A percentile compares a stretch with the other conserved stretches of the same genome.
These are phyloP conservation scores for Atrichornis clamosus DNA, from an alignment of 2,113 vertebrate genomes.

Conservation along the genomic window DNA sequence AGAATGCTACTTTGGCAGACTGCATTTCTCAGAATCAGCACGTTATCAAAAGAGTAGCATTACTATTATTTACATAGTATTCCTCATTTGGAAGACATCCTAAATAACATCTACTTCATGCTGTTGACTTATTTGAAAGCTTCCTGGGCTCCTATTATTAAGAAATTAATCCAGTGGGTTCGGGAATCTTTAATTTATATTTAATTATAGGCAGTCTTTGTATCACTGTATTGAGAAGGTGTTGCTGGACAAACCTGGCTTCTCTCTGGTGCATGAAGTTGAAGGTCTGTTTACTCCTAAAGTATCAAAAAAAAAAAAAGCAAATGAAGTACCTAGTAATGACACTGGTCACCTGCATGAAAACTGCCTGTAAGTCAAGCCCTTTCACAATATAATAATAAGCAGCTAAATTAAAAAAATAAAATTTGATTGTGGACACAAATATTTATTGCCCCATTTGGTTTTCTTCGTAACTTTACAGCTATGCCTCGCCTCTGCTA, in stretches of 20 bases:
- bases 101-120: not conserved
- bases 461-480: not conserved
- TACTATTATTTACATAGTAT: not conserved
- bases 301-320: not conserved
- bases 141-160: not conserved
- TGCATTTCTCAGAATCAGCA: constrained; percentile 22
- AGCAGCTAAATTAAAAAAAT: not conserved
- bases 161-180: not conserved
- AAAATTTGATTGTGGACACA: not conserved
- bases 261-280: not conserved
- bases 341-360: not conserved
- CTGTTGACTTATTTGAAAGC: not conserved
- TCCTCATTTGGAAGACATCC: not conserved
- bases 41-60: not conserved
- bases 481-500: not conserved
- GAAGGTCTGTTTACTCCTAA: not conserved
- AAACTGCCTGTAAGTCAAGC: not conserved
- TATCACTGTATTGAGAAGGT: not conserved
- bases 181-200: not conserved
- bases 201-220: constrained; percentile 4
- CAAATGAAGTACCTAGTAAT: not conserved
- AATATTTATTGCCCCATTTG: not conserved
- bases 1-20: constrained; percentile 12
- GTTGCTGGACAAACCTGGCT: not conserved
- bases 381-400: not conserved